Evolutionary conservation across 2,888 invertebrate genomes (phyloP).

Genomic region (Thalpophila matura): DNA sequence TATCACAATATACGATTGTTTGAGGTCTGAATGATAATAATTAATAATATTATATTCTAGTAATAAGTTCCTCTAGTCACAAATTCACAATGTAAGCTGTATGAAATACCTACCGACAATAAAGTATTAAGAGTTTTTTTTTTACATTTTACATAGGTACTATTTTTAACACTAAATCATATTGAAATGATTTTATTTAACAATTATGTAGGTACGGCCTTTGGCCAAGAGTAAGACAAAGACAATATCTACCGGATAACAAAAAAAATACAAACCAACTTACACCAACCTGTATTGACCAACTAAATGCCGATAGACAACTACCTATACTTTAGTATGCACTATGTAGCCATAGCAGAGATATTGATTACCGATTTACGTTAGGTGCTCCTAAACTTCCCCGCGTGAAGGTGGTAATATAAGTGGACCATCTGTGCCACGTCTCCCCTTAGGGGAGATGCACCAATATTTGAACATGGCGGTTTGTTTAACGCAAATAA

Average conservation of each 20-base stretch:
- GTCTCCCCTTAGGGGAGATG: conserved; percentile 72
- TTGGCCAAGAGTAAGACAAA: too few relatives aligned
- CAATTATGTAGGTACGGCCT: too few relatives aligned
- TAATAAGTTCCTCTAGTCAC: too few relatives aligned
- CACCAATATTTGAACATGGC: conserved; percentile 63
- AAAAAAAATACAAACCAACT: background rate
- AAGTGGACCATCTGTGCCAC: conserved; percentile 83
- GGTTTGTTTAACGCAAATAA: conserved; percentile 62
- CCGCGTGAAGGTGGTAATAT: conserved; percentile 82
- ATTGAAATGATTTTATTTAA: too few relatives aligned
- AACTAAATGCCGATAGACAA: background rate
- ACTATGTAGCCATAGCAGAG: conserved; percentile 40
- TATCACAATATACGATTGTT: too few relatives aligned
- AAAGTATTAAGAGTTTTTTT: too few relatives aligned
- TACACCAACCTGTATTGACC: background rate
- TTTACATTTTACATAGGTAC: background rate
- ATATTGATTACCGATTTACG: conserved; percentile 84
- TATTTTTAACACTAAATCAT: too few relatives aligned
- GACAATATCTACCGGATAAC: too few relatives aligned
- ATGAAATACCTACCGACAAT: too few relatives aligned
- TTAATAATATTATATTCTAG: too few relatives aligned
- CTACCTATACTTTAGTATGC: conserved; percentile 6
- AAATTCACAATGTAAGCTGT: too few relatives aligned
- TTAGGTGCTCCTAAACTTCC: conserved; percentile 73
- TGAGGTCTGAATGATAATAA: too few relatives aligned